Conservation (phyloP, 2,113 vertebrate genomes). For the Phasianus colchicus region DNA sequence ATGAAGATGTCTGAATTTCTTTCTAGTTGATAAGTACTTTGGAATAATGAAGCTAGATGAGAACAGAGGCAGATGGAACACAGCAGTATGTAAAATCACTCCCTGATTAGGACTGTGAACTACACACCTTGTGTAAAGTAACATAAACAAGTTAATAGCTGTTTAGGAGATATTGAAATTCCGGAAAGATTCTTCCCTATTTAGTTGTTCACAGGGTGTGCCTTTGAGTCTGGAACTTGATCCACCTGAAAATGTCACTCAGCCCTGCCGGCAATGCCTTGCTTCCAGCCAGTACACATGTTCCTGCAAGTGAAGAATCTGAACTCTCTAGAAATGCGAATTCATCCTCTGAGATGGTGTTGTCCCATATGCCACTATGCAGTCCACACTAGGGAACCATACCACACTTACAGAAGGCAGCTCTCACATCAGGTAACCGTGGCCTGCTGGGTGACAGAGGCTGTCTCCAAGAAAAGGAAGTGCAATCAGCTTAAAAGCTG, state of each 20-base stretch:
- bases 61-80: neutral
- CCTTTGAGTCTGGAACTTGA: constrained; percentile 45
- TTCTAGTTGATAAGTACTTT: neutral
- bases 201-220: neutral
- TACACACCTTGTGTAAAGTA: neutral
- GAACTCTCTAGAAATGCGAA: neutral
- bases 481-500: neutral
- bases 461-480: neutral
- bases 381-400: rapidly evolving
- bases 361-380: neutral
- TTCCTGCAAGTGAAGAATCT: constrained; percentile 44
- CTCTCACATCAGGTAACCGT: rapidly evolving
- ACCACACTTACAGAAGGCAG: rapidly evolving
- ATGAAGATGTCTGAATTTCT: neutral
- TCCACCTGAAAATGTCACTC: constrained; percentile 15
- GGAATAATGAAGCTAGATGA: neutral
- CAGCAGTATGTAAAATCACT: neutral
- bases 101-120: neutral
- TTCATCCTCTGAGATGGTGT: neutral
- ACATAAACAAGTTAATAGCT: neutral
- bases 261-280: neutral
- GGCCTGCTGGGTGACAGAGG: neutral
- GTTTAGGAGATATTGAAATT: neutral
- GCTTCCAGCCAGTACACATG: neutral
- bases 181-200: neutral